Evolutionary conservation across 1,140 invertebrate genomes (phyloP).

Genomic region (Scaptomyza montana): DNA sequence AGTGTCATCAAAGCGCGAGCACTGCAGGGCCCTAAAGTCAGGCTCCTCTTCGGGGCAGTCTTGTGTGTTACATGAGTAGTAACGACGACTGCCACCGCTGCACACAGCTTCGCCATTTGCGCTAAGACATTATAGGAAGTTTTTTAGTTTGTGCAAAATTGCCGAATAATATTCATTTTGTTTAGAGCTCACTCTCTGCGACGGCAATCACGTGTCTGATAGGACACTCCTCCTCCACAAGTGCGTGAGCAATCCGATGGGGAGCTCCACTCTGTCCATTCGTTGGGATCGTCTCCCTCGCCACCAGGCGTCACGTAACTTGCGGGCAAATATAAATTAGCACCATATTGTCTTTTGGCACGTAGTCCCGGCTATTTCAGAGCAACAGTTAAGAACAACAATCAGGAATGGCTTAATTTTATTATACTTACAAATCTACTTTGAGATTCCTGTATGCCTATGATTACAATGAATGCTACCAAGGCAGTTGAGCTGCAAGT

Average conservation of each 20-base stretch:
- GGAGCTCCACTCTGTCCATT: slow-evolving; percentile 91
- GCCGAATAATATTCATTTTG: neutral
- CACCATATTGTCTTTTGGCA: slow-evolving; percentile 90
- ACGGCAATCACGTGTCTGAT: slow-evolving; percentile 89
- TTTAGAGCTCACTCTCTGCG: slow-evolving; percentile 85
- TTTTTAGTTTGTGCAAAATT: neutral
- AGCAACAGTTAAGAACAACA: neutral
- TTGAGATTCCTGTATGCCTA: slow-evolving; percentile 65
- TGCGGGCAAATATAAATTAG: slow-evolving; percentile 87
- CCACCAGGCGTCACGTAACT: slow-evolving; percentile 88
- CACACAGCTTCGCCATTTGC: slow-evolving; percentile 87
- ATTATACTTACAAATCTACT: slow-evolving; percentile 80
- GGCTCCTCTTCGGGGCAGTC: slow-evolving; percentile 90
- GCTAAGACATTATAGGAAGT: slow-evolving; percentile 81
- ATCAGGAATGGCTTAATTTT: neutral
- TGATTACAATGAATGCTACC: slow-evolving; percentile 76
- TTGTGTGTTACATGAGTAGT: slow-evolving; percentile 96
- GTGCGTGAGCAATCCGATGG: slow-evolving; percentile 91
- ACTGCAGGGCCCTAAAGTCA: slow-evolving; percentile 95
- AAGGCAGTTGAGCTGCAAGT: slow-evolving; percentile 82
- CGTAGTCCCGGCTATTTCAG: slow-evolving; percentile 85
- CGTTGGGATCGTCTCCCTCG: slow-evolving; percentile 84
- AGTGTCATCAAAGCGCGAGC: slow-evolving; percentile 90
- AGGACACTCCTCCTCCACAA: slow-evolving; percentile 95
- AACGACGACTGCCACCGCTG: slow-evolving; percentile 90